Conservation (phyloP, 2,888 invertebrate genomes). For the Hirtodrosophila histrioides region DNA sequence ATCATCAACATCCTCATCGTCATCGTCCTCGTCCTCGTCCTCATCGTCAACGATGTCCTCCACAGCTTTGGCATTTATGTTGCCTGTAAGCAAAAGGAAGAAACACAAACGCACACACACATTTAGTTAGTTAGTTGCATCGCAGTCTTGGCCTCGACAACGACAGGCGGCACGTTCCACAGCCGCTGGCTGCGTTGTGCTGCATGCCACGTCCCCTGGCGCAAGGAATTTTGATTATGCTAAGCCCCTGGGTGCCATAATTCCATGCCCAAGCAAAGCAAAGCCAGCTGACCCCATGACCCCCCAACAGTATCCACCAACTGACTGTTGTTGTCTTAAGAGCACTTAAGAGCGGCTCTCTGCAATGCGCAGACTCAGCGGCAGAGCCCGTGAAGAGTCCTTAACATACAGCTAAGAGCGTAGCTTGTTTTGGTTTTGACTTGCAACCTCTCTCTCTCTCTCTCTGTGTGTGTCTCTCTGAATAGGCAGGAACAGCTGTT, state of each 20-base stretch:
- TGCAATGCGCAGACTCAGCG: constrained; percentile 26
- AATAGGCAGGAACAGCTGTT: constrained; percentile 41
- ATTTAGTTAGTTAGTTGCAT: constrained; percentile 39
- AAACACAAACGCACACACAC: constrained; percentile 1
- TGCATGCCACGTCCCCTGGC: constrained; percentile 81
- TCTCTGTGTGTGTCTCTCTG: not conserved
- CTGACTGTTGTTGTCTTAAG: constrained; percentile 28
- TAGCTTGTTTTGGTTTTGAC: constrained; percentile 50
- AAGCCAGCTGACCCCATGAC: constrained; percentile 27
- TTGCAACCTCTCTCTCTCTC: not conserved
- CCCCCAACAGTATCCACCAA: not conserved
- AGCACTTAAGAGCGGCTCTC: constrained; percentile 43
- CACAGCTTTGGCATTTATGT: constrained; percentile 34
- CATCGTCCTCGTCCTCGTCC: constrained; percentile 43
- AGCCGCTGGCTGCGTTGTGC: constrained; percentile 39
- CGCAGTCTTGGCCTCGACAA: constrained; percentile 32
- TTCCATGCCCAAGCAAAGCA: constrained; percentile 75
- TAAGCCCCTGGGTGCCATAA: constrained; percentile 84
- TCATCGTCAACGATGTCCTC: constrained; percentile 22
- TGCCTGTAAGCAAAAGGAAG: constrained; percentile 31
- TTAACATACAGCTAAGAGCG: constrained; percentile 27
- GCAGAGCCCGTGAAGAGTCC: not conserved
- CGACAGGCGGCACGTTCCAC: constrained; percentile 47
- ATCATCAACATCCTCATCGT: constrained; percentile 57
- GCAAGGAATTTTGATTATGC: constrained; percentile 85